Evolutionary conservation across 2,113 vertebrate genomes (phyloP), one percentile per base, ranked within the genome.

Genomic region (Lagopus leucura): DNA sequence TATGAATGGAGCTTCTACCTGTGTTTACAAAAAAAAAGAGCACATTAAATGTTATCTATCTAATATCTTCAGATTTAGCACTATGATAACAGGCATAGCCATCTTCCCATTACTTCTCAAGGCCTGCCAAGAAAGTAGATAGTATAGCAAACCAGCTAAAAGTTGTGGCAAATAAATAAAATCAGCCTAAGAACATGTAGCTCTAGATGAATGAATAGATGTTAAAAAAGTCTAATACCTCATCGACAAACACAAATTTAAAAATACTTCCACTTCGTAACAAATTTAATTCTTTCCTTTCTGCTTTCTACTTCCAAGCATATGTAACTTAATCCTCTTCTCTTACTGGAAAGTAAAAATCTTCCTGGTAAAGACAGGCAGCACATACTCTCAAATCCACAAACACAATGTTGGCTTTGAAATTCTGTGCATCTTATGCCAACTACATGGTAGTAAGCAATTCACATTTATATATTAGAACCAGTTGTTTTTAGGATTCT

Each of bases 1-100:
- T 98, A 99, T 98, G 97, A 99, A 99, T 19, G 99, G 99, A 90
- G 99, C 99, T 97, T 99, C 99, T 67, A 99, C 98, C 99, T 99
- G 90, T 34, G 80, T 80, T 69, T 54, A 10, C 21, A 14, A 11
- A 24, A 24, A 24, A 48, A 60, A 27, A 67, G 58, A 16, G 6
- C 50, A 83, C 8, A 11, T 13, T 8, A 80, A 86, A 84, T 5
- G 16, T 88, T 91, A 86, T 34, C 16, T 11, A 32, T 38, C 38
- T 64, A 54, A 82, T 52, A 88, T 1, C 47, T 34, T 15, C 19
- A 80, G 28, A 76, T 19, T 91, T 76, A 61, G 45, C 34, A 15
- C 1, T n/a, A 25, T 34, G 45, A 42, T 40, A 89, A 79, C 0
- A 4, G 90, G 22, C n/a, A 81, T 36, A 89, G 65, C n/a, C 65